Conservation (phyloP, 2,888 invertebrate species). For the Eustalomyia histrio region DNA sequence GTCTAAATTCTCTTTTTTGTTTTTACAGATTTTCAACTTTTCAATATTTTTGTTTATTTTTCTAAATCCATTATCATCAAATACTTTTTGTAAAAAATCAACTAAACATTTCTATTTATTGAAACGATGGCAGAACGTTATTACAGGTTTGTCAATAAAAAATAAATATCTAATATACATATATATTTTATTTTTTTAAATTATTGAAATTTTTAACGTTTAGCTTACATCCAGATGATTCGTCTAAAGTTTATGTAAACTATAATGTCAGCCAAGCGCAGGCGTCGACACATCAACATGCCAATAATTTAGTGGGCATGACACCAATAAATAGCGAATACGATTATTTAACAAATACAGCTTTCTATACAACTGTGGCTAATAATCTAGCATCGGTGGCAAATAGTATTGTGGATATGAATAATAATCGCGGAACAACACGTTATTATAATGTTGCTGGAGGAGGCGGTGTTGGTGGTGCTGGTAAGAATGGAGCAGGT, state of each 20-base stretch:
- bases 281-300: slow-evolving; percentile 40
- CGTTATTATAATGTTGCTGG: slow-evolving; percentile 38
- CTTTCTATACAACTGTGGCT: slow-evolving; percentile 45
- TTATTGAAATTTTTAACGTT: slow-evolving; percentile 1
- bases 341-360: slow-evolving; percentile 50
- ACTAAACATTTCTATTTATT: slow-evolving; percentile 25
- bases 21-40: slow-evolving; percentile 23
- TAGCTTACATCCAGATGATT: slow-evolving; percentile 69
- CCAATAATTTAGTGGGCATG: slow-evolving; percentile 38
- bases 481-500: slow-evolving; percentile 15
- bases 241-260: slow-evolving; percentile 61
- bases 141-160: slow-evolving; percentile 68
- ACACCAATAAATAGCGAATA: slow-evolving; percentile 48
- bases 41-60: background rate
- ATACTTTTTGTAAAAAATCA: slow-evolving; percentile 14
- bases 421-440: slow-evolving; percentile 53
- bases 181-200: background rate
- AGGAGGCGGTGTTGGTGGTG: slow-evolving; percentile 16
- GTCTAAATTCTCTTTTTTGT: background rate
- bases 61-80: slow-evolving; percentile 1
- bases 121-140: slow-evolving; percentile 70
- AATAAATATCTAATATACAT: too few species aligned
- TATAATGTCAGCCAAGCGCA: slow-evolving; percentile 60
- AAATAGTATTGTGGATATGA: slow-evolving; percentile 56
- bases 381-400: slow-evolving; percentile 18